Conservation (phyloP, 2,888 invertebrate genomes). For the Protonemura montana region DNA sequence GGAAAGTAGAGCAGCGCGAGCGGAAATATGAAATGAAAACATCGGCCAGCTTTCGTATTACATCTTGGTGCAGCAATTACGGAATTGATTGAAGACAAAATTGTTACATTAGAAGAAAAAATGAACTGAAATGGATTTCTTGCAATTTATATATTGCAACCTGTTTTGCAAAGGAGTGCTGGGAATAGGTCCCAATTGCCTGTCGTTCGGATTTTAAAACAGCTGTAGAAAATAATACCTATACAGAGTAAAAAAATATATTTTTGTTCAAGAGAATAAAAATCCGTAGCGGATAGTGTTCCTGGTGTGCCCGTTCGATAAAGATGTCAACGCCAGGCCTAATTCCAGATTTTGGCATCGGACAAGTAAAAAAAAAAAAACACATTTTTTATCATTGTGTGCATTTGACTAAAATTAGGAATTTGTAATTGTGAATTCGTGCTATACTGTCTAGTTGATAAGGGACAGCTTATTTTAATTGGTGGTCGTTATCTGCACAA, state of each 20-base stretch:
- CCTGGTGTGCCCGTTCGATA: neutral
- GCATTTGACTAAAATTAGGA: slow-evolving; percentile 1
- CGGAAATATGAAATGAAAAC: slow-evolving; percentile 3
- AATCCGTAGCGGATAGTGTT: too few relatives aligned
- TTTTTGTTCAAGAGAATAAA: too few relatives aligned
- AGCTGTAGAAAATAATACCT: neutral
- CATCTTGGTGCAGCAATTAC: neutral
- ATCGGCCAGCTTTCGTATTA: neutral
- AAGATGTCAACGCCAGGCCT: neutral
- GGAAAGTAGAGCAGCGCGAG: neutral
- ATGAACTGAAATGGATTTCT: neutral
- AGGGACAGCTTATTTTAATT: slow-evolving; percentile 42
- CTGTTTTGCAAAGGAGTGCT: neutral
- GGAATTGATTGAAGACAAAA: neutral
- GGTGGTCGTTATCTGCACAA: slow-evolving; percentile 44
- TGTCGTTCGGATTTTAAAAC: neutral
- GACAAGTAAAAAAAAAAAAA: neutral
- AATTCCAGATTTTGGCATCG: neutral
- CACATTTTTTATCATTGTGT: neutral
- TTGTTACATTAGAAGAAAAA: neutral
- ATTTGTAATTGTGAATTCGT: neutral
- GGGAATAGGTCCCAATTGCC: neutral
- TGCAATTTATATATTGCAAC: neutral
- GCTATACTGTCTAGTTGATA: neutral
- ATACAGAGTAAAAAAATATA: neutral